Conservation (phyloP, 1,140 invertebrate species). For the Lucilia sericata region DNA sequence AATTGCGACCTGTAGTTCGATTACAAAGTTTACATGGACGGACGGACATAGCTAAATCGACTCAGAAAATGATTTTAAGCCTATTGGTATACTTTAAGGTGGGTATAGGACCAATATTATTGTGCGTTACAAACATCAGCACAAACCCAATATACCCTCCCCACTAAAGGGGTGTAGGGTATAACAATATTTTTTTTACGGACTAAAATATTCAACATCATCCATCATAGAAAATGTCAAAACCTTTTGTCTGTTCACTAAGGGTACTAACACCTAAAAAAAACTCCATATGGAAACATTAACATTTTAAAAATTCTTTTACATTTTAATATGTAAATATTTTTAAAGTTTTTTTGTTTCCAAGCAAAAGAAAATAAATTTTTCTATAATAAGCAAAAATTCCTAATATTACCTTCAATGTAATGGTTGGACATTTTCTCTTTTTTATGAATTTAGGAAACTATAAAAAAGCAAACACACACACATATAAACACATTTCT, state of each 20-base stretch:
- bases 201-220: neutral
- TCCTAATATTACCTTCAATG: too few relatives aligned
- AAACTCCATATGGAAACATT: neutral
- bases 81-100: too few relatives aligned
- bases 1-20: too few relatives aligned
- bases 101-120: too few relatives aligned
- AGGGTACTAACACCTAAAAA: neutral
- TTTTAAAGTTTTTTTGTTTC: neutral
- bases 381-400: neutral
- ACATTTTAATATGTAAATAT: neutral
- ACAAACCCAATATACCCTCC: too few relatives aligned
- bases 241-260: constrained; percentile 28
- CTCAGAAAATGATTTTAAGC: too few relatives aligned
- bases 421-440: neutral
- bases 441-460: neutral
- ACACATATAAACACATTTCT: neutral
- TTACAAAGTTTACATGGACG: too few relatives aligned
- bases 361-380: neutral
- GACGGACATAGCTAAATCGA: too few relatives aligned
- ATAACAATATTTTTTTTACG: too few relatives aligned
- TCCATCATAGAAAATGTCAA: constrained; percentile 46
- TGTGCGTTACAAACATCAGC: too few relatives aligned
- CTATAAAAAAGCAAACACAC: neutral
- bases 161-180: too few relatives aligned
- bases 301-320: neutral